Conservation (phyloP, 2,113 vertebrate species). For the Polyodon spathula region DNA sequence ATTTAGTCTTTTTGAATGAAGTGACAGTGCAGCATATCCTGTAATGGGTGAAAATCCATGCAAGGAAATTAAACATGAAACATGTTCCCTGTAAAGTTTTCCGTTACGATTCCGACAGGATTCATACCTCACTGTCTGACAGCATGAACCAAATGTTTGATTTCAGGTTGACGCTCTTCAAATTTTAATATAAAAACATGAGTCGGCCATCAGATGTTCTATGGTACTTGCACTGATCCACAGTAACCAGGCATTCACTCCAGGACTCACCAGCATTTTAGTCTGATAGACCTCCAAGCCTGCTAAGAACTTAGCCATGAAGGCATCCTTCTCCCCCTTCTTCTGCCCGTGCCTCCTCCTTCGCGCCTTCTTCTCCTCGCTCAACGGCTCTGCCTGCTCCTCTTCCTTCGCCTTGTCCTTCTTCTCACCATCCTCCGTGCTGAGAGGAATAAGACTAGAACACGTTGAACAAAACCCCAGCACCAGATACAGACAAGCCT, state of each 20-base stretch:
- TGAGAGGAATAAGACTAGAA: slow-evolving; percentile 30
- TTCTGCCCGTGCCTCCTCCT: slow-evolving; percentile 71
- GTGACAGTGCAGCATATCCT: too few species aligned
- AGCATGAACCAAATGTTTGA: too few species aligned
- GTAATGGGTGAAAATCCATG: too few species aligned
- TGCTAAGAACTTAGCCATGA: slow-evolving; percentile 55
- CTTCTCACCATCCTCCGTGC: slow-evolving; percentile 86
- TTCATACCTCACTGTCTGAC: too few species aligned
- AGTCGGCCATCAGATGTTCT: too few species aligned
- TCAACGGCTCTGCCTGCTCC: slow-evolving; percentile 43
- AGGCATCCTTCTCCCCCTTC: slow-evolving; percentile 72
- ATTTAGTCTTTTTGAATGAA: too few species aligned
- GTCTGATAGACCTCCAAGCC: slow-evolving; percentile 79
- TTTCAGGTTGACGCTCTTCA: too few species aligned
- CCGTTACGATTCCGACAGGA: too few species aligned
- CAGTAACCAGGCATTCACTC: too few species aligned
- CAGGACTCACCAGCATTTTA: slow-evolving; percentile 75
- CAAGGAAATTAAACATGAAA: too few species aligned
- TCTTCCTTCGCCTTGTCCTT: slow-evolving; percentile 72
- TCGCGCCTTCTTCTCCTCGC: slow-evolving; percentile 57
- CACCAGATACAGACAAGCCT: neutral
- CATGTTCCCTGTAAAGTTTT: too few species aligned
- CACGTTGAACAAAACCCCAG: neutral
- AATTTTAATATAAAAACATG: too few species aligned
- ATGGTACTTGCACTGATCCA: slow-evolving; percentile 73